Conservation (phyloP, 1,140 invertebrate species). For the Tetramorium parvispinum region DNA sequence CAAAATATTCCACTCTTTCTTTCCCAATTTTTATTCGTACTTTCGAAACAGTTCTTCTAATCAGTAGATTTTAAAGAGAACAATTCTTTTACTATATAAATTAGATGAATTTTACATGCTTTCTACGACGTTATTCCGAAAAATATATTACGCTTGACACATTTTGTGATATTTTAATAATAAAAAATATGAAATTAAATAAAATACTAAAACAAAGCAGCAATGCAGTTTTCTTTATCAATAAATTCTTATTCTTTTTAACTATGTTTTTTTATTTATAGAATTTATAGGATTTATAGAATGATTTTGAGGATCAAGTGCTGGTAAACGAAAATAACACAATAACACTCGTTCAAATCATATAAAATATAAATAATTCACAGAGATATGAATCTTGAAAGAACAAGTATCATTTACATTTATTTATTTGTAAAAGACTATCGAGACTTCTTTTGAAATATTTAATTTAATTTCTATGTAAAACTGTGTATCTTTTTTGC, state of each 20-base stretch:
- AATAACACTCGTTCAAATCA: neutral
- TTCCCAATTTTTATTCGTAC: neutral
- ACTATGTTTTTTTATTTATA: neutral
- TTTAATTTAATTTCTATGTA: neutral
- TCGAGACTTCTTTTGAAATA: neutral
- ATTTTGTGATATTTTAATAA: neutral
- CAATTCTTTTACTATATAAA: neutral
- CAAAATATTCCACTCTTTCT: constrained; percentile 25
- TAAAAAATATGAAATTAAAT: neutral
- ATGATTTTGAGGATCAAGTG: neutral
- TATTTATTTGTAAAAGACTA: neutral
- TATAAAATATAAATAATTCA: neutral
- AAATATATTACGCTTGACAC: neutral
- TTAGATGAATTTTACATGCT: neutral
- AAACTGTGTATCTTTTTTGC: neutral
- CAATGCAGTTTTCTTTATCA: neutral
- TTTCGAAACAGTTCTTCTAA: neutral
- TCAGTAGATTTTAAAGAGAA: neutral
- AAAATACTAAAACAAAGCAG: neutral
- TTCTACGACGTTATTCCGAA: neutral
- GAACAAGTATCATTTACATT: neutral
- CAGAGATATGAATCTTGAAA: neutral
- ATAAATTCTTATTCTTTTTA: neutral
- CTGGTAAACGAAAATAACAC: neutral
- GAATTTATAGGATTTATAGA: neutral